Evolutionary conservation across 2,113 vertebrate species (phyloP).

Genomic region (Dasypus novemcinctus): DNA sequence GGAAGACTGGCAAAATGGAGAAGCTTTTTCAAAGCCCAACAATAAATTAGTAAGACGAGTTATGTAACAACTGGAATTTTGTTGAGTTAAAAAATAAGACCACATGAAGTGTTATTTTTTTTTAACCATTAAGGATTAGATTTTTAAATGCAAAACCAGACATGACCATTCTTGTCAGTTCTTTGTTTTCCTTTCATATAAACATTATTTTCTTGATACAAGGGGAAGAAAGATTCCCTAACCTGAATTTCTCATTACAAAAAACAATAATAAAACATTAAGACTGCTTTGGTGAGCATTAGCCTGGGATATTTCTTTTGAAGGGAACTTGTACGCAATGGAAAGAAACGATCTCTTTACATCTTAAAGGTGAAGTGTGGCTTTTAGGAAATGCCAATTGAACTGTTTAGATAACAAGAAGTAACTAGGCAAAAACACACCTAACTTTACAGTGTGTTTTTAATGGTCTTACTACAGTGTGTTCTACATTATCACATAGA

Average conservation of each 20-base stretch:
- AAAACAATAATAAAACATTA: background rate
- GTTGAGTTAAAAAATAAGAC: conserved; percentile 76
- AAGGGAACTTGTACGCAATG: background rate
- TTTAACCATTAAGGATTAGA: conserved; percentile 25
- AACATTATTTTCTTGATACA: conserved; percentile 68
- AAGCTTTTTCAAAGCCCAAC: conserved; percentile 67
- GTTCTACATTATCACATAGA: background rate
- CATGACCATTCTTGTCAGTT: conserved; percentile 54
- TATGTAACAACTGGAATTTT: conserved; percentile 75
- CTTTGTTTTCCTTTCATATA: conserved; percentile 66
- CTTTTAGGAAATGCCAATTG: background rate
- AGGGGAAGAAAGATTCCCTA: conserved; percentile 20
- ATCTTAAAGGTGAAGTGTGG: background rate
- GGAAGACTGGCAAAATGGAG: conserved; percentile 70
- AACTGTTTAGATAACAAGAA: background rate
- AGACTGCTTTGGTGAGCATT: background rate
- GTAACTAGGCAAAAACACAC: conserved; percentile 6
- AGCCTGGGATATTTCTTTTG: conserved; percentile 45
- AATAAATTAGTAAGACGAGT: conserved; percentile 77
- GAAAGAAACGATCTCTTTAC: background rate
- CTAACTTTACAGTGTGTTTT: background rate
- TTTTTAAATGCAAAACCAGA: conserved; percentile 78
- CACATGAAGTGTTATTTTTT: conserved; percentile 63
- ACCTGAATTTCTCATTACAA: conserved; percentile 42
- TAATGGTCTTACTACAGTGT: background rate